These are phyloP conservation scores for Hippocampus comes DNA, from an alignment of 2,113 vertebrate species.

Conservation along the genomic window DNA sequence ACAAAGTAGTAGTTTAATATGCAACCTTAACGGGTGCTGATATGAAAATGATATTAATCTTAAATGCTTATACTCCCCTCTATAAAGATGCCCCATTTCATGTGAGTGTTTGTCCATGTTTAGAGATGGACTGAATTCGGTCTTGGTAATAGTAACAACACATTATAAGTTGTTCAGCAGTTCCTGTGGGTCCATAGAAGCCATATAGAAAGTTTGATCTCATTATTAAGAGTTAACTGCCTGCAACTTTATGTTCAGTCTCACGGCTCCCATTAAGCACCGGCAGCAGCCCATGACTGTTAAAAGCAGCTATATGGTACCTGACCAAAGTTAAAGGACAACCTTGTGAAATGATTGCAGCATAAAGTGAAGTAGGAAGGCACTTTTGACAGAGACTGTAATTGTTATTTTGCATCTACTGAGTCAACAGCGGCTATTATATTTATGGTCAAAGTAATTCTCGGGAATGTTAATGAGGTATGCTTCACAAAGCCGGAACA, in stretches of 20 bases:
- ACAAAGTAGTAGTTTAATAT: background rate
- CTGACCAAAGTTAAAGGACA: background rate
- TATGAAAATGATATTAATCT: background rate
- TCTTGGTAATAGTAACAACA: background rate
- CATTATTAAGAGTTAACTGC: constrained; percentile 11
- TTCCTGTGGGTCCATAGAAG: background rate
- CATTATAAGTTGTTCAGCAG: background rate
- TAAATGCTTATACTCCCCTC: background rate
- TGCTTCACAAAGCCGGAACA: background rate
- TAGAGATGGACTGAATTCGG: background rate
- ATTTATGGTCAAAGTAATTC: background rate
- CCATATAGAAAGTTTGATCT: constrained; percentile 3
- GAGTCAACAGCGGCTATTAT: too few relatives aligned
- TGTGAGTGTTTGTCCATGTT: background rate
- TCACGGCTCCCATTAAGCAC: background rate
- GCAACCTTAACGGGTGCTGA: background rate
- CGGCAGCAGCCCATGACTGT: background rate
- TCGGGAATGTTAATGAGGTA: background rate
- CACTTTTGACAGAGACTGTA: background rate
- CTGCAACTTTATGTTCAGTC: constrained; percentile 4
- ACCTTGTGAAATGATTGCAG: background rate
- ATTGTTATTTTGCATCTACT: background rate
- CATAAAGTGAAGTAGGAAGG: background rate
- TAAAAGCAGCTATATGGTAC: background rate
- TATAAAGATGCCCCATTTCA: background rate